Conservation (phyloP, 1,140 invertebrate species). For the Arctopsyche grandis region DNA sequence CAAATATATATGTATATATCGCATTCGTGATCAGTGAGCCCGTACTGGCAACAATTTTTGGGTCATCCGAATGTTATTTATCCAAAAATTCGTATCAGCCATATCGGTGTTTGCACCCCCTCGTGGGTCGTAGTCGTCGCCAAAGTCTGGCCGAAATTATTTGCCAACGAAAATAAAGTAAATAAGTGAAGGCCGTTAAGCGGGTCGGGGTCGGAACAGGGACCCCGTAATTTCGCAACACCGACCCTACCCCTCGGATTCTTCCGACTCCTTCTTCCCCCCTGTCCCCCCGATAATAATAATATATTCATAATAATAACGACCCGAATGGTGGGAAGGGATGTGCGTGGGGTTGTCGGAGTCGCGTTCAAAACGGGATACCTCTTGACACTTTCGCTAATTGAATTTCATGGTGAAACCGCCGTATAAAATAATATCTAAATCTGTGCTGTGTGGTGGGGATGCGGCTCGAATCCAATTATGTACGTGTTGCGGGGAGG, state of each 20-base stretch:
- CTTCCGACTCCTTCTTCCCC: not conserved
- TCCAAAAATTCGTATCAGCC: not conserved
- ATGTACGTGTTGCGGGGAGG: not conserved
- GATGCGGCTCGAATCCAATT: not conserved
- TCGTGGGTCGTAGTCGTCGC: not conserved
- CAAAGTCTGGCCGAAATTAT: not conserved
- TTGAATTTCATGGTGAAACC: conserved; percentile 12
- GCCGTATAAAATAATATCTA: conserved; percentile 22
- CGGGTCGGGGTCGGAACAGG: not conserved
- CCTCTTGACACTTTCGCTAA: conserved; percentile 24
- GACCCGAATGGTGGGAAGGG: not conserved
- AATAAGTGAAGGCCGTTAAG: conserved; percentile 7
- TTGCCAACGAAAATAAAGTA: conserved; percentile 7
- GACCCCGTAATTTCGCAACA: not conserved
- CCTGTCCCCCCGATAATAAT: not conserved
- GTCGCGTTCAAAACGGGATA: not conserved
- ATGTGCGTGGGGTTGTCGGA: not conserved
- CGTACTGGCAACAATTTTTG: not conserved
- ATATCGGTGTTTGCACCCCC: not conserved
- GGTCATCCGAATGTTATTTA: not conserved
- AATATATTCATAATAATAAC: conserved; percentile 12
- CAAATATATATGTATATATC: no score
- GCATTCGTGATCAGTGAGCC: no score
- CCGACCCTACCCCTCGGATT: no score
- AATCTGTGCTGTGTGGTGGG: not conserved